Evolutionary conservation across 1,140 invertebrate genomes (phyloP).

Genomic region (Scaptomyza montana): DNA sequence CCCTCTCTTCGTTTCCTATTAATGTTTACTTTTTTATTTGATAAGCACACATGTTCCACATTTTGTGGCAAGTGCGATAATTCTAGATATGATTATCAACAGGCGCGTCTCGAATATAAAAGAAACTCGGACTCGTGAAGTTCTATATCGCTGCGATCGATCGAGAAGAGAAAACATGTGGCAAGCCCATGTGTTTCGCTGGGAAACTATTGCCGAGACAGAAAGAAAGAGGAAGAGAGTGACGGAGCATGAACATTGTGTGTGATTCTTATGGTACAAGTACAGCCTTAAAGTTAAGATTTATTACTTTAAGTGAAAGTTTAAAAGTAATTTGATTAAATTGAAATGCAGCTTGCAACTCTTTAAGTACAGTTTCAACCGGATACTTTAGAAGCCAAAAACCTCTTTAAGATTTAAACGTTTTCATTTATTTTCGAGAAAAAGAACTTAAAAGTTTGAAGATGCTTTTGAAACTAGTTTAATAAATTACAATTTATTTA

Average conservation of each 20-base stretch:
- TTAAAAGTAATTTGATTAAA: too few relatives aligned
- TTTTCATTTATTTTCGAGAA: too few relatives aligned
- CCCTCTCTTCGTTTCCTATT: slow-evolving; percentile 3
- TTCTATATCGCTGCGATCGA: slow-evolving; percentile 20
- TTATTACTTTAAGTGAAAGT: too few relatives aligned
- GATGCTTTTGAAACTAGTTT: too few relatives aligned
- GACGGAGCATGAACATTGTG: not conserved
- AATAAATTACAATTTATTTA: too few relatives aligned
- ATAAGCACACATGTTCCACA: slow-evolving; percentile 53
- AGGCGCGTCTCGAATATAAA: not conserved
- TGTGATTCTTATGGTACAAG: not conserved
- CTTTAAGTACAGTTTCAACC: too few relatives aligned
- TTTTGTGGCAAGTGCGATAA: slow-evolving; percentile 46
- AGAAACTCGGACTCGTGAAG: slow-evolving; percentile 3
- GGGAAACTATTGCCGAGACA: not conserved
- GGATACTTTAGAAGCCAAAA: too few relatives aligned
- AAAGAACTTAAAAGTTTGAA: too few relatives aligned
- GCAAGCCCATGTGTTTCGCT: not conserved
- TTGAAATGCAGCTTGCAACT: too few relatives aligned
- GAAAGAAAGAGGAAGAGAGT: not conserved
- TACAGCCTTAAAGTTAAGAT: not conserved
- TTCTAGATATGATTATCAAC: slow-evolving; percentile 25
- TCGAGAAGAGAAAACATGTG: slow-evolving; percentile 5
- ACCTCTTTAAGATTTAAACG: too few relatives aligned
- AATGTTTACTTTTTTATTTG: slow-evolving; percentile 31